These are phyloP conservation scores for Enteromius treurensis DNA, from an alignment of 2,797 vertebrate species.

Conservation along the genomic window DNA sequence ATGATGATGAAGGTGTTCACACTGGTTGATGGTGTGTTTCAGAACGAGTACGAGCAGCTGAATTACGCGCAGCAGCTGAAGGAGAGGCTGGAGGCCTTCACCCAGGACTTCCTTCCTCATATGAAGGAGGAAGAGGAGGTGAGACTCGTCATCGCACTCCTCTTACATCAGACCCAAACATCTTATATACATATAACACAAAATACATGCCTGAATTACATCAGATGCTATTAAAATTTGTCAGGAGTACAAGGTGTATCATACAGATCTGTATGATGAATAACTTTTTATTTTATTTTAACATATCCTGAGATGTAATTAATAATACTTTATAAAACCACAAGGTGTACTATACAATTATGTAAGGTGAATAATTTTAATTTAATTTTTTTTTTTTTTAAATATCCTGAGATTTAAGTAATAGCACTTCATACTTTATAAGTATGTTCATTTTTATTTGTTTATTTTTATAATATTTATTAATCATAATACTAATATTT, in stretches of 20 bases:
- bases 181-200: neutral
- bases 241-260: neutral
- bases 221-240: neutral
- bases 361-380: too few relatives aligned
- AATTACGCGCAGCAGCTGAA: slow-evolving; percentile 98
- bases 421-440: neutral
- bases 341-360: too few relatives aligned
- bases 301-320: neutral
- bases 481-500: too few relatives aligned
- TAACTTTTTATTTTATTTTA: neutral
- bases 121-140: slow-evolving; percentile 99
- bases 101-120: slow-evolving; percentile 97
- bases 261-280: too few relatives aligned
- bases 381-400: too few relatives aligned
- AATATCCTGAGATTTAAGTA: neutral
- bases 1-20: neutral
- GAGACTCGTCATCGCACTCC: slow-evolving; percentile 16
- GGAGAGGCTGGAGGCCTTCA: slow-evolving; percentile 95
- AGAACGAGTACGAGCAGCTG: slow-evolving; percentile 96
- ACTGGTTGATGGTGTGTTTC: slow-evolving; percentile 41
- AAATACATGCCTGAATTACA: neutral
- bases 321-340: too few relatives aligned
- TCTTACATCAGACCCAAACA: neutral
- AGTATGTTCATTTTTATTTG: too few relatives aligned
- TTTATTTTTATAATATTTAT: too few relatives aligned